Conservation (phyloP, 2,888 invertebrate species). For the Ochropleura leucogaster region DNA sequence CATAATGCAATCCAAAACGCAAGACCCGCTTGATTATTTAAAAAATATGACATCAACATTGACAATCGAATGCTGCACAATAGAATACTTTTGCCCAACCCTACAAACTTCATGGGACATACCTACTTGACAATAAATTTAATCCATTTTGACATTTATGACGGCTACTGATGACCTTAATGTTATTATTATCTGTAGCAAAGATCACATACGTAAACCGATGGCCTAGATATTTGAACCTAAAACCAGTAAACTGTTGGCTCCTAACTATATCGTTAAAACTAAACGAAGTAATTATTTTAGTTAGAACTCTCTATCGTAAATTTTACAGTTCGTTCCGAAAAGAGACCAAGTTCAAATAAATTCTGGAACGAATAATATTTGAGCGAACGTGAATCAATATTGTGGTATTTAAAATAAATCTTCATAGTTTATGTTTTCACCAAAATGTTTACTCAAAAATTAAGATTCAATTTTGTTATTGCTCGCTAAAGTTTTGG, state of each 20-base stretch:
- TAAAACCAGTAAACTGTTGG: constrained; percentile 44
- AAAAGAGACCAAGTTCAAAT: constrained; percentile 58
- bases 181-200: constrained; percentile 30
- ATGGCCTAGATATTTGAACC: constrained; percentile 50
- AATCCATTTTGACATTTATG: constrained; percentile 31
- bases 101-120: neutral
- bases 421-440: constrained; percentile 1
- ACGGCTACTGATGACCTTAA: constrained; percentile 22
- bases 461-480: constrained; percentile 14
- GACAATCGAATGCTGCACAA: constrained; percentile 11
- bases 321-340: constrained; percentile 29
- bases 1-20: neutral
- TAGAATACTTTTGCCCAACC: constrained; percentile 16
- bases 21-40: neutral
- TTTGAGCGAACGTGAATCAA: constrained; percentile 41
- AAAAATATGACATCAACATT: constrained; percentile 11
- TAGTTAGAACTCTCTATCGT: constrained; percentile 24
- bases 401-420: constrained; percentile 36
- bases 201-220: constrained; percentile 30
- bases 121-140: neutral
- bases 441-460: constrained; percentile 13
- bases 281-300: constrained; percentile 52
- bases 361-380: constrained; percentile 41
- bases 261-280: constrained; percentile 50
- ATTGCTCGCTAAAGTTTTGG: neutral